Evolutionary conservation across 2,888 invertebrate genomes (phyloP).

Genomic region (Drosophila mimica): DNA sequence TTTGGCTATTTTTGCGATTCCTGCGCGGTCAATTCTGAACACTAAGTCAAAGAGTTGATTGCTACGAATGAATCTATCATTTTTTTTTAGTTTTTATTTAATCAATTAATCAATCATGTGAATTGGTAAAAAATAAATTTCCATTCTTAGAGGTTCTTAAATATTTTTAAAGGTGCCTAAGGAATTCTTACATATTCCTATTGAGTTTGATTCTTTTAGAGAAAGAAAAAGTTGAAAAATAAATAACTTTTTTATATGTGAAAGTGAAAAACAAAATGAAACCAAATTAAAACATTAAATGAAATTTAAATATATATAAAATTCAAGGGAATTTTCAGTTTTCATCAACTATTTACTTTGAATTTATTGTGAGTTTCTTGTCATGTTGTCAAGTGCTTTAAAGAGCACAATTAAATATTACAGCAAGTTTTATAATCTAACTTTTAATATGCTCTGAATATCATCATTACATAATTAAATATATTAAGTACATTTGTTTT

Average conservation of each 20-base stretch:
- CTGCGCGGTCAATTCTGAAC: background rate
- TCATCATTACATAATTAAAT: slow-evolving; percentile 34
- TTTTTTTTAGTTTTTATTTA: too few relatives aligned
- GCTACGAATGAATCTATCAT: too few relatives aligned
- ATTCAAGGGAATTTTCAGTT: slow-evolving; percentile 19
- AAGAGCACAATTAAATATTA: slow-evolving; percentile 74
- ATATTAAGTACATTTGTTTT: slow-evolving; percentile 48
- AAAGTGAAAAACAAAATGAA: background rate
- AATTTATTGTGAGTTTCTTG: slow-evolving; percentile 70
- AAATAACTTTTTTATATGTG: background rate
- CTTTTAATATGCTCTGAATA: slow-evolving; percentile 38
- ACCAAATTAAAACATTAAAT: background rate
- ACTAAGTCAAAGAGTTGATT: background rate
- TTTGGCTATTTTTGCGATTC: background rate
- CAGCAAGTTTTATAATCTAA: slow-evolving; percentile 67
- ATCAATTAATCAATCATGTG: too few relatives aligned
- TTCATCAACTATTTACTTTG: slow-evolving; percentile 61
- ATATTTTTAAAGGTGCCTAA: background rate
- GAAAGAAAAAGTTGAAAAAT: background rate
- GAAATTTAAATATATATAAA: background rate
- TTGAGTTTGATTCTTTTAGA: too few relatives aligned
- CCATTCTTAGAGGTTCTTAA: accelerated
- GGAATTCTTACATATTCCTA: too few relatives aligned
- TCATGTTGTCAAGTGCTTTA: slow-evolving; percentile 43
- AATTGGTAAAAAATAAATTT: background rate